These are phyloP conservation scores for Pammene aurita DNA, from an alignment of 2,888 invertebrate genomes.

Conservation along the genomic window DNA sequence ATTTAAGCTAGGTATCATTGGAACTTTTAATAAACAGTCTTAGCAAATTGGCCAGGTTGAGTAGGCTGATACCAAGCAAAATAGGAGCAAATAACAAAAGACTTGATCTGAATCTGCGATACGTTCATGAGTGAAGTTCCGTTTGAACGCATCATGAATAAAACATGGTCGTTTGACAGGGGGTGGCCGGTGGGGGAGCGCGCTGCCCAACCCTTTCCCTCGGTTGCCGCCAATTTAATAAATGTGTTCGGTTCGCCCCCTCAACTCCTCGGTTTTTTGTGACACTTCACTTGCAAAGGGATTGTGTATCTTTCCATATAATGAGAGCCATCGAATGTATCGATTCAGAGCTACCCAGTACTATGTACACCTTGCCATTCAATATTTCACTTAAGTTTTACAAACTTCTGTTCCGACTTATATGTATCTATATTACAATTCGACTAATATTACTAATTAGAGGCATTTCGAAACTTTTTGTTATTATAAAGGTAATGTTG, in stretches of 20 bases:
- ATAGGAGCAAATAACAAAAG: conserved; percentile 60
- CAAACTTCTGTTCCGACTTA: too few species aligned
- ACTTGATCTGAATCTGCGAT: conserved; percentile 66
- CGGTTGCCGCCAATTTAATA: conserved; percentile 62
- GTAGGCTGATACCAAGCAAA: conserved; percentile 37
- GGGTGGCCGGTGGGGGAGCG: conserved; percentile 44
- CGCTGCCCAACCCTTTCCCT: conserved; percentile 67
- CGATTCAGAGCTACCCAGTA: conserved; percentile 46
- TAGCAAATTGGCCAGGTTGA: not conserved
- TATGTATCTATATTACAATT: too few species aligned
- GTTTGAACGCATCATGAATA: conserved; percentile 73
- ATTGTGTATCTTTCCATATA: conserved; percentile 47
- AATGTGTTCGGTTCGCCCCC: conserved; percentile 59
- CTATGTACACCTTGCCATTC: not conserved
- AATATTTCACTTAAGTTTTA: too few species aligned
- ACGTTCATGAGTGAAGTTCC: conserved; percentile 60
- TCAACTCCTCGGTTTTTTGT: conserved; percentile 67
- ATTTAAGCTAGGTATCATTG: too few species aligned
- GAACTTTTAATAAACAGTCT: too few species aligned
- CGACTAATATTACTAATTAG: too few species aligned
- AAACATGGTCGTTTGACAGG: conserved; percentile 69
- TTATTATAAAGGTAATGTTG: too few species aligned
- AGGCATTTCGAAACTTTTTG: too few species aligned
- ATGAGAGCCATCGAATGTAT: conserved; percentile 38
- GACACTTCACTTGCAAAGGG: conserved; percentile 62